Conservation (phyloP, 2,797 vertebrate genomes). For the Chlorospingus semifuscus region DNA sequence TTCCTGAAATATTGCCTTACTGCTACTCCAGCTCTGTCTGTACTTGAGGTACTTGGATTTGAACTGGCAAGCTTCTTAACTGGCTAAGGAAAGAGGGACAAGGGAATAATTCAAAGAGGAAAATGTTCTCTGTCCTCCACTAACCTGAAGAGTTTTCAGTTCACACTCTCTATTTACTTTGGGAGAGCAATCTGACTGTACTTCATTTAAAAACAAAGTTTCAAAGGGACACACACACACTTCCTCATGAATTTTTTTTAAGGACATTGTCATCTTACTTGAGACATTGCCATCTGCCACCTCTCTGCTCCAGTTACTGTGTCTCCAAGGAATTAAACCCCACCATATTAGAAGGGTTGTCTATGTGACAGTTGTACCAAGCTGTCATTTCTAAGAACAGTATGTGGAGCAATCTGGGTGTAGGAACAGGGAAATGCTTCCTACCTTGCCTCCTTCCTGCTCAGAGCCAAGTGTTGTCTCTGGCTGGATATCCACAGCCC, state of each 20-base stretch:
- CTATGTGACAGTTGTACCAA: background rate
- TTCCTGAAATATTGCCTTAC: background rate
- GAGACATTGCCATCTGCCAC: background rate
- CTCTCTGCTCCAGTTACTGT: background rate
- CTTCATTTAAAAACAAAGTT: background rate
- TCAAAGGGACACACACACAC: background rate
- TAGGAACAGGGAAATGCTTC: background rate
- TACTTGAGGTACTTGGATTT: background rate
- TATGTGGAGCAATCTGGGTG: background rate
- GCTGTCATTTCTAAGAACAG: background rate
- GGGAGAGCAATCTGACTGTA: background rate
- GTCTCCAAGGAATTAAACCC: background rate
- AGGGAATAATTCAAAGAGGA: background rate
- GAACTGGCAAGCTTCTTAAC: background rate
- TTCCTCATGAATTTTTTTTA: background rate
- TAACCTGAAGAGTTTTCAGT: background rate
- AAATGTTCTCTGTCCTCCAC: background rate
- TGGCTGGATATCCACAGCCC: background rate
- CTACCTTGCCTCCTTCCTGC: background rate
- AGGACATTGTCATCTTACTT: background rate
- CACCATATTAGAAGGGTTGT: background rate
- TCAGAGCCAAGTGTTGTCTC: rapidly evolving
- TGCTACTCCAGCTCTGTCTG: background rate
- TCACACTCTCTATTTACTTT: background rate
- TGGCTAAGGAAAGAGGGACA: background rate